Evolutionary conservation across 1,140 invertebrate species (phyloP).

Genomic region (Thaumetopoea pityocampa): DNA sequence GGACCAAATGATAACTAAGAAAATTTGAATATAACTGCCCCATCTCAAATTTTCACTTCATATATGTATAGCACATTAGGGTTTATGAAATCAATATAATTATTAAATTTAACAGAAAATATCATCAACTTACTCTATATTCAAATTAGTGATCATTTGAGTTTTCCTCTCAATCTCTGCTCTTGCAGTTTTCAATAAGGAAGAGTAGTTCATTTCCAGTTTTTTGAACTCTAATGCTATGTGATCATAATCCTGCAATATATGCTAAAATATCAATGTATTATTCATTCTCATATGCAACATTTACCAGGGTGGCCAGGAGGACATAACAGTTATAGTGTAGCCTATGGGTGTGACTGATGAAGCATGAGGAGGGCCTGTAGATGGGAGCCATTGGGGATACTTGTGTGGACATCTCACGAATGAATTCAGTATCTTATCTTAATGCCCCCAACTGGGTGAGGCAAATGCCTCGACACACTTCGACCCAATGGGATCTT

Average conservation of each 20-base stretch:
- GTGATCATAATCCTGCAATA: conserved; percentile 67
- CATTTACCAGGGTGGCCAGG: too few species aligned
- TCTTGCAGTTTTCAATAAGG: conserved; percentile 55
- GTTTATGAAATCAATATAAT: neutral
- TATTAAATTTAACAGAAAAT: conserved; percentile 2
- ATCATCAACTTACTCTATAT: conserved; percentile 48
- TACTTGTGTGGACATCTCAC: too few species aligned
- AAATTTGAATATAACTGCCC: neutral
- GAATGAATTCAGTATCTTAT: too few species aligned
- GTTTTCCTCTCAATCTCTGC: conserved; percentile 62
- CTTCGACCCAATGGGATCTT: too few species aligned
- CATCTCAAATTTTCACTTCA: neutral
- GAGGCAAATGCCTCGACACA: too few species aligned
- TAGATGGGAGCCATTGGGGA: too few species aligned
- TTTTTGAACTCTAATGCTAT: conserved; percentile 47
- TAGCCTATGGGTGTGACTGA: too few species aligned
- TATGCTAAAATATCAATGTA: conserved; percentile 64
- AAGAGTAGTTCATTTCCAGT: conserved; percentile 56
- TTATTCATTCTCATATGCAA: conserved; percentile 51
- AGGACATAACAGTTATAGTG: too few species aligned
- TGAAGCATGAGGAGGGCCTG: too few species aligned
- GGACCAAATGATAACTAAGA: too few species aligned
- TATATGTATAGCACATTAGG: neutral
- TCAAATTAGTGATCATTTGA: conserved; percentile 48
- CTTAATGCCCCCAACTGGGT: too few species aligned